Conservation (phyloP, 2,113 vertebrate species). For the Rhinoderma darwinii region DNA sequence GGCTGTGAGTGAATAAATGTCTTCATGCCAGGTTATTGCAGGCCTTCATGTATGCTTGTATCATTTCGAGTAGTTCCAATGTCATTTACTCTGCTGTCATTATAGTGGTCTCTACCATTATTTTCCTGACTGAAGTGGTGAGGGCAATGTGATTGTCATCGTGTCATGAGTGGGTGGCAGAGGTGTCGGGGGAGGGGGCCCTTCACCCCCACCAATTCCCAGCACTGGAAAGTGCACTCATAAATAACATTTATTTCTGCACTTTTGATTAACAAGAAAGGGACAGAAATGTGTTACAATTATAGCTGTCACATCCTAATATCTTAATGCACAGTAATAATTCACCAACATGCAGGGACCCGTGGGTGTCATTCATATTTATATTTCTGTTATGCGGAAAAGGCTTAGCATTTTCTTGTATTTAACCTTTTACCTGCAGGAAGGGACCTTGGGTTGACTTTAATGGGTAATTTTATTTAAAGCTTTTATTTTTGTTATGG, state of each 20-base stretch:
- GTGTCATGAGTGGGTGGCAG: not conserved
- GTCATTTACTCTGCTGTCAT: constrained; percentile 23
- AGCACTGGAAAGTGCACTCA: constrained; percentile 61
- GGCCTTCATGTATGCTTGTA: constrained; percentile 9
- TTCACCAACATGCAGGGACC: constrained; percentile 63
- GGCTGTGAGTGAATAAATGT: not conserved
- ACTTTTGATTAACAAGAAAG: constrained; percentile 59
- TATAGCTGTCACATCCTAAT: constrained; percentile 68
- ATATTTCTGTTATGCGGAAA: constrained; percentile 50
- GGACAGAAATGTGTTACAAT: constrained; percentile 59
- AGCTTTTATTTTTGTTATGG: constrained; percentile 33
- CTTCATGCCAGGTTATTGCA: not conserved
- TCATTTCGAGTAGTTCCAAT: constrained; percentile 23
- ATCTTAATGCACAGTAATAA: constrained; percentile 75
- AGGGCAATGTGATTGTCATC: constrained; percentile 22
- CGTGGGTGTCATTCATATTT: constrained; percentile 66
- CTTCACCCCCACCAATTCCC: constrained; percentile 57
- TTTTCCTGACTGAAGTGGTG: constrained; percentile 33
- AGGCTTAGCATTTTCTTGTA: constrained; percentile 10
- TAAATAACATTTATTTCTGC: constrained; percentile 62
- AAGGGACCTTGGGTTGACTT: constrained; percentile 3
- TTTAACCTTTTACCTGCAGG: constrained; percentile 50
- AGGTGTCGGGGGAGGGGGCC: constrained; percentile 8
- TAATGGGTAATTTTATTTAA: constrained; percentile 22
- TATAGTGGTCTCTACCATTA: constrained; percentile 49